Base-by-base conservation (phyloP, 2,888 invertebrate genomes). In the Caenorhabditis sp. region DNA sequence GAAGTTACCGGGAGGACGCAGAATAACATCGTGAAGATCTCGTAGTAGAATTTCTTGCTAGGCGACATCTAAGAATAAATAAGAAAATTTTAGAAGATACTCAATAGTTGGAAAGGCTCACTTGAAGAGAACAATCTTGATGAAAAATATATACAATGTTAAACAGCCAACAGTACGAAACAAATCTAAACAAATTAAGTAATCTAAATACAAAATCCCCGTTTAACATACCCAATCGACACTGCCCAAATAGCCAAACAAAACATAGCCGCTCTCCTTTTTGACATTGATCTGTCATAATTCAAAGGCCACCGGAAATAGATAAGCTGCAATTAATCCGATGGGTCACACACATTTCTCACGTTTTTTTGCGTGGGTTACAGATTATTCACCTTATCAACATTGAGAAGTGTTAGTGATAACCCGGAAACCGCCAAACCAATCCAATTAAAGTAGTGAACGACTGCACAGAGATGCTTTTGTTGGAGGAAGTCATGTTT, bases 261-360 rank as follows among this genome's bases (percentile, higher is more conserved):
- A 32, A 91, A 85, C 37, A 87, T 56, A 24, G 86, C 87, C 8
- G 91, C 91, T 50, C 91, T 55, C 40, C 85, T 77, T 71, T 91
- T 91, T 26, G 90, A 90, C 91, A 91, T 91, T n/a, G 91, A 85
- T 55, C 89, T 80, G 65, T 91, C 91, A 62, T 91, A 91, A 47
- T 86, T 83, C 18, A 90, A 74, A 3, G 91, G 91, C 91, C 91
- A 91, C 28, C 88, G 90, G 80, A 91, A 91, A 76, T 89, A 91
- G 44, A 91, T 91, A 47, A 91, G 80, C 87, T 87, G 74, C 22
- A 85, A 80, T 18, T n/a, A 37, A 13, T 44, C 26, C 20, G 13
- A 28, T 22, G 5, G 40, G 18, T 1, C 40, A 40, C 11, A 13
- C 40, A 32, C 32, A 5, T 13, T 0, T 47, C 6, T 20, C 15